phyloP scores from a whole-genome alignment of 1,140 invertebrate species.

The Drosophila hydei region DNA sequence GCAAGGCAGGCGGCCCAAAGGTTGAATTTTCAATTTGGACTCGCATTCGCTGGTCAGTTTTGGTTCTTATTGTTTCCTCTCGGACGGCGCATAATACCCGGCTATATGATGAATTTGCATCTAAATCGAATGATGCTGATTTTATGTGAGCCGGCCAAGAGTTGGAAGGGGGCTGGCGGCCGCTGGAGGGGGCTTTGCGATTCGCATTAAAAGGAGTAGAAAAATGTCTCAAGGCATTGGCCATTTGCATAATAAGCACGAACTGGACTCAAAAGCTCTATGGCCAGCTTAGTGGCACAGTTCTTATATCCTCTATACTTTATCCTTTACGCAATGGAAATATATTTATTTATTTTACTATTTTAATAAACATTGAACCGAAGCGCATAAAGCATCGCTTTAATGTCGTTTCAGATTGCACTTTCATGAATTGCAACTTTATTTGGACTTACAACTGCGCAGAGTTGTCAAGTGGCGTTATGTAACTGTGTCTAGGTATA shows the following conservation, averaged over 20 bases:
- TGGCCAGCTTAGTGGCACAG: constrained; percentile 41
- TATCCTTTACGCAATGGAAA: constrained; percentile 13
- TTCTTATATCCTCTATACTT: constrained; percentile 12
- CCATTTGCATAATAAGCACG: constrained; percentile 72
- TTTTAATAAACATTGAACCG: background rate
- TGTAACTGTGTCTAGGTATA: no score
- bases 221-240: constrained; percentile 47
- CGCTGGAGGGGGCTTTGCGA: background rate
- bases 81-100: constrained; percentile 38
- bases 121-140: constrained; percentile 71
- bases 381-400: background rate
- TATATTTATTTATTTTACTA: constrained; percentile 12
- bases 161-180: background rate
- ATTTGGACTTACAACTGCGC: no score
- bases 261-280: constrained; percentile 59
- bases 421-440: no score
- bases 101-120: constrained; percentile 81
- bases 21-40: constrained; percentile 39
- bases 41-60: constrained; percentile 1
- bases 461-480: no score
- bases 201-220: constrained; percentile 73
- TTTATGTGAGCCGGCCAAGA: background rate
- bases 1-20: constrained; percentile 9
- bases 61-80: constrained; percentile 62
- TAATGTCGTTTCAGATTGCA: constrained; percentile 2